Evolutionary conservation across 2,797 vertebrate genomes (phyloP).

Genomic region (Poecile montanus): DNA sequence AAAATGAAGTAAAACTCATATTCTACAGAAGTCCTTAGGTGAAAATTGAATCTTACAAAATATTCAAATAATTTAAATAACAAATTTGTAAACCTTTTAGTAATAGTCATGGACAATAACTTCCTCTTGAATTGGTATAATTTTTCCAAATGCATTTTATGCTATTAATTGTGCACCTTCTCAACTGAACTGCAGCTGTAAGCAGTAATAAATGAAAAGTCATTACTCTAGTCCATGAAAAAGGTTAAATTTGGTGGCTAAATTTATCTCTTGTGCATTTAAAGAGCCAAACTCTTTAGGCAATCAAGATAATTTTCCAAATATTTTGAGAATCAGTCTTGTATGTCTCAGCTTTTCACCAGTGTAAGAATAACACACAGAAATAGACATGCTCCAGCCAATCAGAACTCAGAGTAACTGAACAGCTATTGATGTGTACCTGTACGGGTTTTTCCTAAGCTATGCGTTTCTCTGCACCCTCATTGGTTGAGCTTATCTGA

Average conservation of each 20-base stretch:
- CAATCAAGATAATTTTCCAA: slow-evolving; percentile 61
- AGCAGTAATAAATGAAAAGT: slow-evolving; percentile 19
- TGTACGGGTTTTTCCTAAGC: slow-evolving; percentile 55
- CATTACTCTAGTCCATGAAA: neutral
- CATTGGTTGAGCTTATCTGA: slow-evolving; percentile 60
- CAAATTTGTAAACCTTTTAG: neutral
- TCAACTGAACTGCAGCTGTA: slow-evolving; percentile 20
- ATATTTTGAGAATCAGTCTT: slow-evolving; percentile 37
- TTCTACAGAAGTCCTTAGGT: neutral
- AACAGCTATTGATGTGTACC: slow-evolving; percentile 56
- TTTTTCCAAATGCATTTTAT: neutral
- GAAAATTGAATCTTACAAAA: neutral
- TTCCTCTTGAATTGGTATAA: neutral
- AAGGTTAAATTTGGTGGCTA: slow-evolving; percentile 37
- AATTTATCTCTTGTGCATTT: slow-evolving; percentile 40
- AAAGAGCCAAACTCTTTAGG: slow-evolving; percentile 39
- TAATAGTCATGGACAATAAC: neutral
- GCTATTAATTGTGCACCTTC: slow-evolving; percentile 3
- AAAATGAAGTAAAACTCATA: neutral
- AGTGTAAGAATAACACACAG: slow-evolving; percentile 36
- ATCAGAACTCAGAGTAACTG: slow-evolving; percentile 7
- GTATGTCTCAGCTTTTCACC: slow-evolving; percentile 46
- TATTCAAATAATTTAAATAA: slow-evolving; percentile 25
- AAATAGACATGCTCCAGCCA: slow-evolving; percentile 42
- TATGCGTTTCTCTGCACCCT: neutral